These are phyloP conservation scores for Iguana delicatissima DNA, from an alignment of 2,797 vertebrate species.

Conservation along the genomic window DNA sequence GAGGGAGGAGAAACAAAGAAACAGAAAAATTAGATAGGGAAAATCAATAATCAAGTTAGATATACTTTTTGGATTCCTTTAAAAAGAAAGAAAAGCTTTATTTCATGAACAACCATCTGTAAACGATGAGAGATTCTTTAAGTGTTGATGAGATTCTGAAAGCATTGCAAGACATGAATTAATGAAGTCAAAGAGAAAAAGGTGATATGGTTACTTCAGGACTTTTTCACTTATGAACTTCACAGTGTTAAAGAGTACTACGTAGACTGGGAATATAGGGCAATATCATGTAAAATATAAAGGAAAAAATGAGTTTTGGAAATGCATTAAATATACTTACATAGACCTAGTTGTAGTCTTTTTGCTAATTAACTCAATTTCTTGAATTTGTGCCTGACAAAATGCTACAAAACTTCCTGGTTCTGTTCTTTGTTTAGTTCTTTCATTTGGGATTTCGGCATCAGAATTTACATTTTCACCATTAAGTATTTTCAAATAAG, in stretches of 20 bases:
- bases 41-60: neutral
- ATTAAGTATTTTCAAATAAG: constrained; percentile 82
- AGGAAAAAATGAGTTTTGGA: constrained; percentile 21
- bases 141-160: neutral
- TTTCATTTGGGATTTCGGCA: constrained; percentile 63
- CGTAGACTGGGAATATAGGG: neutral
- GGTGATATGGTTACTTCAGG: neutral
- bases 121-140: too few relatives aligned
- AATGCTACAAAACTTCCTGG: constrained; percentile 81
- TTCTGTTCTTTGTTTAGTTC: constrained; percentile 49
- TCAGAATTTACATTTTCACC: constrained; percentile 72
- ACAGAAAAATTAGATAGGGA: neutral
- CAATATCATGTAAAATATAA: neutral
- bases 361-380: constrained; percentile 77
- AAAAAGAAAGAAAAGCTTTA: neutral
- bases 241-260: neutral
- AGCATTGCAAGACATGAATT: neutral
- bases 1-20: neutral
- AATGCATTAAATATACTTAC: constrained; percentile 70
- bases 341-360: constrained; percentile 73
- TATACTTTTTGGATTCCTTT: neutral
- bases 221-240: neutral
- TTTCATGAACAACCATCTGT: neutral
- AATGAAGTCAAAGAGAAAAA: neutral
- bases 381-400: constrained; percentile 86